Conservation (phyloP, 2,797 vertebrate genomes). For the Mus spretus region DNA sequence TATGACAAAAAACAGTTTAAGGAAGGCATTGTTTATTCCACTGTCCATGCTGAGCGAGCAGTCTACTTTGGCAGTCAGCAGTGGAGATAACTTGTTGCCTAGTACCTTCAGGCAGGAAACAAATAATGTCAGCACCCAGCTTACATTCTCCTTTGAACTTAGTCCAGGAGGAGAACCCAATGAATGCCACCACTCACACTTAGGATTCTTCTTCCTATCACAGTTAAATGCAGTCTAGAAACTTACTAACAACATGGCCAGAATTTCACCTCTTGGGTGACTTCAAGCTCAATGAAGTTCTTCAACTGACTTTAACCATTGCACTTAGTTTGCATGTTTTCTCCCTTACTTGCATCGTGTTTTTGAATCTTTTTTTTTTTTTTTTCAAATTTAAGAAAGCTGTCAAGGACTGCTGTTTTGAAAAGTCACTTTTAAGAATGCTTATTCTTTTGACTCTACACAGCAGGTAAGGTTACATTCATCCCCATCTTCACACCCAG, state of each 20-base stretch:
- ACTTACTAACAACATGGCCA: too few relatives aligned
- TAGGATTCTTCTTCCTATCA: neutral
- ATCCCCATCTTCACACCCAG: neutral
- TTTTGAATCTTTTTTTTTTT: neutral
- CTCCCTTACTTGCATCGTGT: neutral
- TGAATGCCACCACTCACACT: neutral
- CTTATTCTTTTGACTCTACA: neutral
- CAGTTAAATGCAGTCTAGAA: neutral
- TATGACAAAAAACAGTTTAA: neutral
- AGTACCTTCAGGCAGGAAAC: neutral
- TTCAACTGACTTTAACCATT: too few relatives aligned
- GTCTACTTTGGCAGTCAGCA: neutral
- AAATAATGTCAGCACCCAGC: neutral
- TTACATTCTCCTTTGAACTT: neutral
- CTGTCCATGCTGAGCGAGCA: neutral
- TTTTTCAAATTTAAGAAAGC: too few relatives aligned
- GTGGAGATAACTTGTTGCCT: neutral
- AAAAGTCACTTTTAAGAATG: neutral
- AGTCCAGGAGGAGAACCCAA: neutral
- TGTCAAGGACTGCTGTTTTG: neutral
- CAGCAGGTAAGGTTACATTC: neutral
- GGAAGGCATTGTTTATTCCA: neutral
- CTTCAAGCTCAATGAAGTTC: too few relatives aligned
- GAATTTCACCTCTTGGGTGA: neutral
- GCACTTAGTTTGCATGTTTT: neutral